Conservation (phyloP, 2,797 vertebrate species). For the Leptoclinus maculatus region DNA sequence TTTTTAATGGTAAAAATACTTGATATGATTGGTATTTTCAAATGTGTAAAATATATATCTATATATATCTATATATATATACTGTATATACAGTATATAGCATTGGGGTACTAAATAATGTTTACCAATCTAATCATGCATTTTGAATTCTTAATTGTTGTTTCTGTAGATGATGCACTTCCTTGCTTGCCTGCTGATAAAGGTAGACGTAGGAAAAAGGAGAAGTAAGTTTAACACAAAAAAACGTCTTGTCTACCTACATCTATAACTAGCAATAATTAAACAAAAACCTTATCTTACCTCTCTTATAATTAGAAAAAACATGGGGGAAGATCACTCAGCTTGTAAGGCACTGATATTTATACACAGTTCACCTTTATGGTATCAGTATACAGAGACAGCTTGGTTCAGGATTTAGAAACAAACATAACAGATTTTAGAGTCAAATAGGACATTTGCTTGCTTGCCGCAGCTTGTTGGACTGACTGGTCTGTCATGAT, state of each 20-base stretch:
- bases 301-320: neutral
- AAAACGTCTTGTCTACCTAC: no score
- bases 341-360: neutral
- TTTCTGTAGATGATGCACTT: neutral
- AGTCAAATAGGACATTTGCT: slow-evolving; percentile 26
- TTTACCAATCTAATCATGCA: neutral
- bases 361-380: neutral
- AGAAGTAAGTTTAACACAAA: no score
- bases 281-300: neutral
- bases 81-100: no score
- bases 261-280: neutral
- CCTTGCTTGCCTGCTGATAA: neutral
- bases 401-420: neutral
- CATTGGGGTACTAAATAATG: neutral
- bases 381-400: neutral
- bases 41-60: neutral
- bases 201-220: neutral
- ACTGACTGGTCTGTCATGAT: slow-evolving; percentile 48
- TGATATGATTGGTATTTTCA: neutral
- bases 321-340: neutral
- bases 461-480: slow-evolving; percentile 27
- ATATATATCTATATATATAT: neutral
- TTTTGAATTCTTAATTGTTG: neutral
- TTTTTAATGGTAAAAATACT: neutral
- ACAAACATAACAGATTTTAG: slow-evolving; percentile 25